These are phyloP conservation scores for Lota lota DNA, from an alignment of 2,113 vertebrate genomes.

Conservation along the genomic window DNA sequence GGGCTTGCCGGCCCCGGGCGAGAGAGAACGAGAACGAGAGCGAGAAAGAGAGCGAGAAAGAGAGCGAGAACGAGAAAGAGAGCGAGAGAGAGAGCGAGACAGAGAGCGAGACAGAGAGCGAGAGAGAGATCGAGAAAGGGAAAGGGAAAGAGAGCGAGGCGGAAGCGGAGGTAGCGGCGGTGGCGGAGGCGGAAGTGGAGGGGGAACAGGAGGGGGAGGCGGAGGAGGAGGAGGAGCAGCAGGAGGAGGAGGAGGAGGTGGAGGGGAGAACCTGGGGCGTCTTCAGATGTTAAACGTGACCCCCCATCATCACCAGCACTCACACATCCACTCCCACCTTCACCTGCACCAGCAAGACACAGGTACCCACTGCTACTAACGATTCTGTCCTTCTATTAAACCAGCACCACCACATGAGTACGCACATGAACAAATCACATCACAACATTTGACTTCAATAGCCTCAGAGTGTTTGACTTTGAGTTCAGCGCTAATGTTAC, in stretches of 20 bases:
- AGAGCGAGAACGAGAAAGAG: constrained; percentile 66
- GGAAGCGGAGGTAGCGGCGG: constrained; percentile 56
- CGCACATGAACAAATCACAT: too few species aligned
- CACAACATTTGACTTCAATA: not conserved
- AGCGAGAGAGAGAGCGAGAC: constrained; percentile 61
- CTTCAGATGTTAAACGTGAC: constrained; percentile 99
- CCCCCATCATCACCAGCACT: constrained; percentile 98
- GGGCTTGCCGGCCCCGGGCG: constrained; percentile 58
- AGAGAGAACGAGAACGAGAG: constrained; percentile 69
- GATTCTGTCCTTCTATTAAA: constrained; percentile 12
- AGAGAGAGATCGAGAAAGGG: constrained; percentile 59
- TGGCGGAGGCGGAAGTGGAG: constrained; percentile 64
- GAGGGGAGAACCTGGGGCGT: constrained; percentile 90
- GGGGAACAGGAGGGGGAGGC: constrained; percentile 72
- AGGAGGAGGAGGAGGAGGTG: constrained; percentile 76
- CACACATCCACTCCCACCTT: constrained; percentile 98
- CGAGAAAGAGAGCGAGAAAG: constrained; percentile 55
- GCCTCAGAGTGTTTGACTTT: not conserved
- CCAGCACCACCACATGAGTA: not conserved
- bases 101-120: constrained; percentile 61
- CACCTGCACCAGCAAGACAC: constrained; percentile 98
- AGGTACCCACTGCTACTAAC: constrained; percentile 79
- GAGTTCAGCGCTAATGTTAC: too few species aligned
- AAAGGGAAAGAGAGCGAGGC: constrained; percentile 66
- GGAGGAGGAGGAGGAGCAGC: constrained; percentile 75